Base-by-base conservation (phyloP, 2,113 vertebrate species). In the Smithornis capensis region DNA sequence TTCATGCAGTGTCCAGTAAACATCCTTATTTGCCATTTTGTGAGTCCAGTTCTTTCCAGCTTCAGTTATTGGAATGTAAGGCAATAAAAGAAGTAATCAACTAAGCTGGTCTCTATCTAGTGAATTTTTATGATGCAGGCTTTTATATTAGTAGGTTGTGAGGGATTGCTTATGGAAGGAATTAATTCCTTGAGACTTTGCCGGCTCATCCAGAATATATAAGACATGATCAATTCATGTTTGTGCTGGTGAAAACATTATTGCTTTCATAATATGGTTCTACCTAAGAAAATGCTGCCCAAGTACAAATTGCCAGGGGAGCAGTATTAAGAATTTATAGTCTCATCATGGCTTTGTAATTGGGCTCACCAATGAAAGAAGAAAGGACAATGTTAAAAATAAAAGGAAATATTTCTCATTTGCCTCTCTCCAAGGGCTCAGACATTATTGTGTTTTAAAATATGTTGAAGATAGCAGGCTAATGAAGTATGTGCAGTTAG, bases 261-360 rank as follows among this genome's bases (percentile, higher is more conserved):
- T 63, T 96, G 86, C 63, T 91, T 94, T 80, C 65, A 19, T 94
- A 87, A 83, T 56, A 45, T 25, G 28, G 27, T 52, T 81, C 60
- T 83, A 90, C 81, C 62, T 91, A 67, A 79, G 73, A 90, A 94
- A 93, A 84, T 71, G 76, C 74, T 68, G n/a, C 55, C 49, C 21
- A 49, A 91, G 73, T 93, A 59, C 50, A 79, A 65, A 92, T 79
- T 59, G 69, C 57, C 69, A 82, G 76, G 80, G 42, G 82, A 90
- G 47, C 70, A 70, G 14, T 87, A 79, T 80, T 91, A 87, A 92
- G 71, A 92, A 96, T 96, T 94, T 63, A 47, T 91, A 55, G 90
- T 94, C 67, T 91, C 68, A 90, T 95, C 64, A 64, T 73, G 57
- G 65, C 57, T 92, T 84, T 95, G 89, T 96, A 94, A 94, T 62